Evolutionary conservation across 2,113 vertebrate genomes (phyloP).

Genomic region (Motacilla tschutschensis): DNA sequence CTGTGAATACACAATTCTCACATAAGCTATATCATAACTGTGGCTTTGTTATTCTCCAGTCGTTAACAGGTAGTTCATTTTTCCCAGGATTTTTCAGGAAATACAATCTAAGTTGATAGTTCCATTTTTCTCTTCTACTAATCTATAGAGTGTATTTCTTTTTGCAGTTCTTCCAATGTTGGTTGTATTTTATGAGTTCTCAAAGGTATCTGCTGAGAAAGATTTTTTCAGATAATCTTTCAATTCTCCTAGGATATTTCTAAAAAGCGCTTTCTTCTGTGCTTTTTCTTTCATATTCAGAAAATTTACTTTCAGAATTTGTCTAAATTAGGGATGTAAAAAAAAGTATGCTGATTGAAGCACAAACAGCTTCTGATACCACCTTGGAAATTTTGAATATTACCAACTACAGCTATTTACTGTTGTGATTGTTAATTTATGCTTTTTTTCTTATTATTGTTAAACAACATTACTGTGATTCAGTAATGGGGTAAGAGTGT

Average conservation of each 20-base stretch:
- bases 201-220: neutral
- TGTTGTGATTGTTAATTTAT: neutral
- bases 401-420: neutral
- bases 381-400: neutral
- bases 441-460: neutral
- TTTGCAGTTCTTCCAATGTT: neutral
- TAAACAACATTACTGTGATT: neutral
- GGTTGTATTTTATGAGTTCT: neutral
- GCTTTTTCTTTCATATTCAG: neutral
- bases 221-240: neutral
- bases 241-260: neutral
- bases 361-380: neutral
- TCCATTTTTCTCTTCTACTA: neutral
- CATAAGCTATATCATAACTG: neutral
- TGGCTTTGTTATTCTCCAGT: neutral
- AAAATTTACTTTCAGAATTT: neutral
- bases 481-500: accelerated
- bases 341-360: neutral
- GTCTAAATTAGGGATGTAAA: neutral
- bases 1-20: neutral
- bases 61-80: neutral
- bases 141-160: accelerated
- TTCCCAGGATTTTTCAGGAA: neutral
- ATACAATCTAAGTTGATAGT: neutral
- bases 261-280: neutral